Conservation (phyloP, 2,797 vertebrate genomes). For the Sus cebifrons region DNA sequence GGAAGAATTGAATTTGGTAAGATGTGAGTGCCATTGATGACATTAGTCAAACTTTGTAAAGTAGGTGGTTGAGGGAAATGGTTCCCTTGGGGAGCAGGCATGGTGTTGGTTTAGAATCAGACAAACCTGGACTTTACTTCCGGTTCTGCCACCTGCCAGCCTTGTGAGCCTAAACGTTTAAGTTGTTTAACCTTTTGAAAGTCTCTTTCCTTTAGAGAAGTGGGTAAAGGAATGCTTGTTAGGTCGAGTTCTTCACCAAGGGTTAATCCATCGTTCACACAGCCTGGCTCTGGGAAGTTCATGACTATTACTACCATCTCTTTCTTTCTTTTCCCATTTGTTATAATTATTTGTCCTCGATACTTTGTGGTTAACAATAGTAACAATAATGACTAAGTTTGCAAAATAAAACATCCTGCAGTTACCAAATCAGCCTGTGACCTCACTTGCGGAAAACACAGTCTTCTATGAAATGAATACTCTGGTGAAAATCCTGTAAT, state of each 20-base stretch:
- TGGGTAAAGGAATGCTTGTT: neutral
- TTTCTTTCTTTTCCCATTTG: neutral
- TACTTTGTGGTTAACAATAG: conserved; percentile 13
- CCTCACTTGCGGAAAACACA: conserved; percentile 5
- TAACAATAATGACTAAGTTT: neutral
- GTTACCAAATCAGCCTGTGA: neutral
- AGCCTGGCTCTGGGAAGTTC: neutral
- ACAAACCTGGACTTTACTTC: neutral
- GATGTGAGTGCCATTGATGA: neutral
- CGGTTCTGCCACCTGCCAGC: neutral
- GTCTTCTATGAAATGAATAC: neutral
- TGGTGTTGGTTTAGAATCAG: neutral
- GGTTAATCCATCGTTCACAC: neutral
- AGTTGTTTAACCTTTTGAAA: neutral
- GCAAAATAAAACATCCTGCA: neutral
- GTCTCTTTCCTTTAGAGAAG: neutral
- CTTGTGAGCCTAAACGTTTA: neutral
- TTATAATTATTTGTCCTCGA: conserved; percentile 21
- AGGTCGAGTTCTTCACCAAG: neutral
- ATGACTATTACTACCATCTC: neutral
- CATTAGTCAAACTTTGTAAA: neutral
- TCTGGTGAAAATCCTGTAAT: neutral
- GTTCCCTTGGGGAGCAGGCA: neutral
- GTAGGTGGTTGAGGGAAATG: neutral
- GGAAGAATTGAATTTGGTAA: neutral